A percentile compares a stretch with the other conserved stretches of the same genome.
These are phyloP conservation scores for Ophiodon elongatus DNA, from an alignment of 2,113 vertebrate species.

Conservation along the genomic window DNA sequence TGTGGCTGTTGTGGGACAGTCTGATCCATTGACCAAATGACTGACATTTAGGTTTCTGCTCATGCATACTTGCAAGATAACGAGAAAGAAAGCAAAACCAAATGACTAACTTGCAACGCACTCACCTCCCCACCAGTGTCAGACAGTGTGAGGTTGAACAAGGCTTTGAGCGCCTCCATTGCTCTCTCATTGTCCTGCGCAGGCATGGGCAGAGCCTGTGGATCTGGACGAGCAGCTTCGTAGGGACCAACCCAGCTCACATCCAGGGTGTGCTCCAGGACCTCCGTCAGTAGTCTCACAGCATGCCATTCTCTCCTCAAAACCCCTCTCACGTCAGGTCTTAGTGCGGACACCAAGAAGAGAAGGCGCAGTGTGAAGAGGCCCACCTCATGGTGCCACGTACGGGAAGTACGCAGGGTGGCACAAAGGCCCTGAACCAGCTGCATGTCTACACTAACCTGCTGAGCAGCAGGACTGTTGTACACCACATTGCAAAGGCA, in stretches of 20 bases:
- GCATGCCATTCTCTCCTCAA: constrained; percentile 89
- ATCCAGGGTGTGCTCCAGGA: constrained; percentile 92
- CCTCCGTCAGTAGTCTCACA: constrained; percentile 89
- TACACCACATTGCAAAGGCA: constrained; percentile 98
- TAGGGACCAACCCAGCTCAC: constrained; percentile 92
- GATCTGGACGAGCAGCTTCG: constrained; percentile 85
- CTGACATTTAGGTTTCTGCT: not conserved
- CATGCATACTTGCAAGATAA: not conserved
- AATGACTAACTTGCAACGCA: not conserved
- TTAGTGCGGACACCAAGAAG: constrained; percentile 95
- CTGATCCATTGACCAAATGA: not conserved
- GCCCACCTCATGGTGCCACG: constrained; percentile 89
- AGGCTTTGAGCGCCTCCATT: constrained; percentile 95
- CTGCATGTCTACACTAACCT: constrained; percentile 92
- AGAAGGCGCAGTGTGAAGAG: constrained; percentile 96
- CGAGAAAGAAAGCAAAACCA: too few species aligned
- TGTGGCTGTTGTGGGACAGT: not conserved
- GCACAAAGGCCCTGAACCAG: constrained; percentile 90
- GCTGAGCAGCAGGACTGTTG: constrained; percentile 93
- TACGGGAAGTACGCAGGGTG: constrained; percentile 84
- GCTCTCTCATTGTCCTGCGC: constrained; percentile 90
- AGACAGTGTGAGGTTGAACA: constrained; percentile 96
- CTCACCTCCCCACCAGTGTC: constrained; percentile 92
- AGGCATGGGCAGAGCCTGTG: constrained; percentile 85
- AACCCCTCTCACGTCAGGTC: constrained; percentile 88